Conservation (phyloP, 2,113 vertebrate species). For the Plecturocebus donacophilus region DNA sequence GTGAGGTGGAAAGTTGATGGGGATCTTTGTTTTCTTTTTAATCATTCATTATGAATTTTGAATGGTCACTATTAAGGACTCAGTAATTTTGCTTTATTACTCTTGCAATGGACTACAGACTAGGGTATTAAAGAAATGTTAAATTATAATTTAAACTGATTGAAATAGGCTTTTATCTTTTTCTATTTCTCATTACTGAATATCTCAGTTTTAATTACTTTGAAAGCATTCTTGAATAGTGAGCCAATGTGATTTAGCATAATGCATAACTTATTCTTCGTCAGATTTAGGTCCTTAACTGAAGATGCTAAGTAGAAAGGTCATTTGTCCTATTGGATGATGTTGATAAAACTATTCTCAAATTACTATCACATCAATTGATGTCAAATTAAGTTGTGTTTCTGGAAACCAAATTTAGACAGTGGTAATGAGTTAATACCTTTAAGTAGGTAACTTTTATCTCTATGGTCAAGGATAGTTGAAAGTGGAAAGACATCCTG, state of each 20-base stretch:
- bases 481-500: background rate
- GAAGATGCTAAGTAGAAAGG: constrained; percentile 48
- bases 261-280: constrained; percentile 1
- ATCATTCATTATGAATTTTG: background rate
- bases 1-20: background rate
- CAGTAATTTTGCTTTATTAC: constrained; percentile 11
- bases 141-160: constrained; percentile 45
- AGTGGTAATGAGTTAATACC: background rate
- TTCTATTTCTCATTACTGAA: constrained; percentile 37
- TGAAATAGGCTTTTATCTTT: constrained; percentile 25
- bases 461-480: background rate
- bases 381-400: background rate
- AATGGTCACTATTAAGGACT: background rate
- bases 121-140: constrained; percentile 27
- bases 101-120: background rate
- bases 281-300: constrained; percentile 59
- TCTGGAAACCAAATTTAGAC: background rate
- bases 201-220: constrained; percentile 57
- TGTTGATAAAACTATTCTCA: constrained; percentile 52
- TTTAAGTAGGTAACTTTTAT: background rate
- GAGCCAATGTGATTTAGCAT: constrained; percentile 28
- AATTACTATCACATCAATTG: background rate
- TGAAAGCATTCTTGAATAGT: constrained; percentile 62
- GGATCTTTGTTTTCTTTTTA: background rate
- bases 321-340: constrained; percentile 32